Conservation (phyloP, 2,113 vertebrate genomes). For the Rhinopomastus cyanomelas region DNA sequence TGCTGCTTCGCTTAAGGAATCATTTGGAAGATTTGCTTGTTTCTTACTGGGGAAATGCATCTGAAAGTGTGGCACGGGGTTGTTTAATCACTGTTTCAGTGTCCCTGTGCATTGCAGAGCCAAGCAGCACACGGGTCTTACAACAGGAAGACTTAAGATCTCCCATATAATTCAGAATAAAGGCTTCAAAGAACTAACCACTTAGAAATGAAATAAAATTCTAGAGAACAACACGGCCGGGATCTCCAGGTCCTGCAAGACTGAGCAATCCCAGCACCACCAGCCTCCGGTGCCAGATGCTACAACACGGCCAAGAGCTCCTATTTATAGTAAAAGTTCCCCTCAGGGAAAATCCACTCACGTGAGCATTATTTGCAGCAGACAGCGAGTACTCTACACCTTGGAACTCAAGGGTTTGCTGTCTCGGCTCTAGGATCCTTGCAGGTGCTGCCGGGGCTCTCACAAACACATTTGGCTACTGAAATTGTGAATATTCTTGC, state of each 20-base stretch:
- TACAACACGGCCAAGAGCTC: conserved; percentile 17
- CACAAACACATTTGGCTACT: not conserved
- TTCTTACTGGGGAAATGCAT: not conserved
- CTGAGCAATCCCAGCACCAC: conserved; percentile 17
- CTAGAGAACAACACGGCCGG: not conserved
- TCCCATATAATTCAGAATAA: too few species aligned
- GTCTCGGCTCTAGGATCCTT: not conserved
- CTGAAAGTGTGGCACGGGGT: too few species aligned
- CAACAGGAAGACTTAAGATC: too few species aligned
- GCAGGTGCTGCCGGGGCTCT: conserved; percentile 18
- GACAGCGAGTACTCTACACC: not conserved
- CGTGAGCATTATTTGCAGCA: conserved; percentile 15
- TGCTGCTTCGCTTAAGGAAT: not conserved
- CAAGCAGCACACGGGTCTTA: too few species aligned
- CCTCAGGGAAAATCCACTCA: conserved; percentile 47
- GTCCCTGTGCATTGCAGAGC: too few species aligned
- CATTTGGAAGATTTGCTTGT: not conserved
- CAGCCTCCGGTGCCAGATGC: not conserved
- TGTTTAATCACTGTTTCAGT: too few species aligned
- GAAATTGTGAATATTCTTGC: not conserved
- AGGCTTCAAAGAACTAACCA: too few species aligned
- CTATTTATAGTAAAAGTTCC: conserved; percentile 46
- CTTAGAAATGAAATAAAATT: not conserved
- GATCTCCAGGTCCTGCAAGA: not conserved
- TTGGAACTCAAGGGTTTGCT: not conserved